phyloP scores from a whole-genome alignment of 2,113 vertebrate genomes.

The Pedetes capensis region DNA sequence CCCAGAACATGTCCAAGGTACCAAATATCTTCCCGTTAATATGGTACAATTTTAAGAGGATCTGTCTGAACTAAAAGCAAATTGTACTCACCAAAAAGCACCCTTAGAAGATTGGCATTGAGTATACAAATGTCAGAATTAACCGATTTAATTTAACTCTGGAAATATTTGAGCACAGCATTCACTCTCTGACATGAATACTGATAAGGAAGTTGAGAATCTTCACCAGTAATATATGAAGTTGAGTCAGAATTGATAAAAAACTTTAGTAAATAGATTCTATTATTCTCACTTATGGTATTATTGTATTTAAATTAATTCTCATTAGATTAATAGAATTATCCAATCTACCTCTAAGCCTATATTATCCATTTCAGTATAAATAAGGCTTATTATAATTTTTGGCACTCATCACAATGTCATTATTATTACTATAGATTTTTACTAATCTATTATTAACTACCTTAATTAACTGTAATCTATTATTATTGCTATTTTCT shows the following conservation, averaged over 20 bases:
- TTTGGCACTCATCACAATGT: neutral
- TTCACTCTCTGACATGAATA: neutral
- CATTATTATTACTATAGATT: too few species aligned
- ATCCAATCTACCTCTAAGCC: neutral
- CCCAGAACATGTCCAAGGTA: neutral
- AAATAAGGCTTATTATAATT: neutral
- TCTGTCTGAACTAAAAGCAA: neutral
- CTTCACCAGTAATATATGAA: neutral
- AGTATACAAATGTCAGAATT: neutral
- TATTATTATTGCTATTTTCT: neutral
- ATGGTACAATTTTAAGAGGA: neutral
- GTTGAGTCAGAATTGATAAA: neutral
- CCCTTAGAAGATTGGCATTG: neutral
- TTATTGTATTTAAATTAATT: conserved; percentile 14
- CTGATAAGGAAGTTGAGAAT: neutral
- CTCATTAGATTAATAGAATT: neutral
- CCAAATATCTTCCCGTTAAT: neutral
- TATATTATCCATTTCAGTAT: neutral
- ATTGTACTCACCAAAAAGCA: neutral
- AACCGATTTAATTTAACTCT: neutral
- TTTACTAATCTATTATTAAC: too few species aligned
- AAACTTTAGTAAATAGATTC: neutral
- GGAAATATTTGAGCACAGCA: neutral
- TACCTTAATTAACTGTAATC: too few species aligned
- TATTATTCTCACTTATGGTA: neutral